A percentile compares a stretch with the other conserved stretches of the same genome.
These are phyloP conservation scores for Xiphias gladius DNA, from an alignment of 2,113 vertebrate species.

Conservation along the genomic window DNA sequence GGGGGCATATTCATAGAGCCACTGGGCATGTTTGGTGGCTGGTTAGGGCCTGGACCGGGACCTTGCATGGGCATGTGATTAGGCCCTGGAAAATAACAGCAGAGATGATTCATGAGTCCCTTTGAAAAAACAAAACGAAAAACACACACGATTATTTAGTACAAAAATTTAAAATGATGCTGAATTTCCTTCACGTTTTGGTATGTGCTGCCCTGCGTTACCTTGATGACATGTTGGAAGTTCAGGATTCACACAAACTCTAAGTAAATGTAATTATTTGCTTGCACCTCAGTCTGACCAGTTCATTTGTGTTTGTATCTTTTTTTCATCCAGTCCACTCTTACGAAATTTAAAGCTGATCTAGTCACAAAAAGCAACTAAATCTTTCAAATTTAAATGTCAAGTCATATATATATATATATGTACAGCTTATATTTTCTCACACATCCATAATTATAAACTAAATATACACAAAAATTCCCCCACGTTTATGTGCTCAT, in stretches of 20 bases:
- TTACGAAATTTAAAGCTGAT: background rate
- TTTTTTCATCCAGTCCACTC: background rate
- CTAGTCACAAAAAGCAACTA: background rate
- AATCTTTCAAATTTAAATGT: background rate
- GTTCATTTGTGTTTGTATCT: background rate
- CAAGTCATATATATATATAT: too few species aligned
- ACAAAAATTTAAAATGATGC: background rate
- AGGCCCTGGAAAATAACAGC: constrained; percentile 87
- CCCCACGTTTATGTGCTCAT: background rate
- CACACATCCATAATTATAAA: constrained; percentile 20
- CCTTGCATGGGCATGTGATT: constrained; percentile 99
- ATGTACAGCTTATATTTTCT: too few species aligned
- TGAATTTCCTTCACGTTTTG: background rate
- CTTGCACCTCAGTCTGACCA: background rate
- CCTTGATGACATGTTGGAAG: background rate
- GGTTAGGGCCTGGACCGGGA: constrained; percentile 95
- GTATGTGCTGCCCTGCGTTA: background rate
- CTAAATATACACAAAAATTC: background rate
- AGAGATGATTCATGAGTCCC: constrained; percentile 4
- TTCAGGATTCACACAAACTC: background rate
- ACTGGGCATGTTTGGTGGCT: constrained; percentile 93
- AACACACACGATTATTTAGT: background rate
- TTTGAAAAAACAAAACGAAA: background rate
- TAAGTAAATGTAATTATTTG: background rate
- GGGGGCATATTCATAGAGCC: constrained; percentile 96